Conservation (phyloP, 1,140 invertebrate genomes). For the Cyclina sinensis region DNA sequence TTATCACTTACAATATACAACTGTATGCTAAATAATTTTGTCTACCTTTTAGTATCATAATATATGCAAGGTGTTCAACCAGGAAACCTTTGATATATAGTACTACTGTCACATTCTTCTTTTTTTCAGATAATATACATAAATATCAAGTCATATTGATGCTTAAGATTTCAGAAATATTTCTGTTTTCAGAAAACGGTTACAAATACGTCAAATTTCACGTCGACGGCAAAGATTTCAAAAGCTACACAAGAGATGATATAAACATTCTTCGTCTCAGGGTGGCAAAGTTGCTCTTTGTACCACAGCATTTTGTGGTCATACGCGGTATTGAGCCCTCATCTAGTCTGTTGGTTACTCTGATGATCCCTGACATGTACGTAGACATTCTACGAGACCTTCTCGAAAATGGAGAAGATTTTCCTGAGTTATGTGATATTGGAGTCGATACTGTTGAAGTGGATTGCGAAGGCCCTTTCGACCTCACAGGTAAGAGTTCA, state of each 20-base stretch:
- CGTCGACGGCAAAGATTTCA: not conserved
- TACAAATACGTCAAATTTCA: constrained; percentile 19
- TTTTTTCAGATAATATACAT: no score
- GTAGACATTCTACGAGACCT: not conserved
- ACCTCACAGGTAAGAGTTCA: not conserved
- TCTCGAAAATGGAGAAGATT: not conserved
- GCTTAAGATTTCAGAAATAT: not conserved
- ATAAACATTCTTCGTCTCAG: not conserved
- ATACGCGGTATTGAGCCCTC: constrained; percentile 13
- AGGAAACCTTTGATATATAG: not conserved
- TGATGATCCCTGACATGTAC: constrained; percentile 1
- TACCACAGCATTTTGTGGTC: not conserved
- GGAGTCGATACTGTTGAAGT: constrained; percentile 6
- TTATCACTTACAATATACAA: no score
- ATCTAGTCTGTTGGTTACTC: not conserved
- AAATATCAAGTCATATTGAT: no score
- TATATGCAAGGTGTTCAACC: not conserved
- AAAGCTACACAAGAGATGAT: not conserved
- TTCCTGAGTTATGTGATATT: not conserved
- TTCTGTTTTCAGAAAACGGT: constrained; percentile 16
- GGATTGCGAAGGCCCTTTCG: not conserved
- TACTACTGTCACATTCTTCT: not conserved
- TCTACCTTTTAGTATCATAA: not conserved
- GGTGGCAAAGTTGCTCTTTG: not conserved
- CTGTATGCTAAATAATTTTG: not conserved